A percentile compares a stretch with the other conserved stretches of the same genome.
phyloP scores from a whole-genome alignment of 2,797 vertebrate genomes.

The Gymnoscopelus braueri region DNA sequence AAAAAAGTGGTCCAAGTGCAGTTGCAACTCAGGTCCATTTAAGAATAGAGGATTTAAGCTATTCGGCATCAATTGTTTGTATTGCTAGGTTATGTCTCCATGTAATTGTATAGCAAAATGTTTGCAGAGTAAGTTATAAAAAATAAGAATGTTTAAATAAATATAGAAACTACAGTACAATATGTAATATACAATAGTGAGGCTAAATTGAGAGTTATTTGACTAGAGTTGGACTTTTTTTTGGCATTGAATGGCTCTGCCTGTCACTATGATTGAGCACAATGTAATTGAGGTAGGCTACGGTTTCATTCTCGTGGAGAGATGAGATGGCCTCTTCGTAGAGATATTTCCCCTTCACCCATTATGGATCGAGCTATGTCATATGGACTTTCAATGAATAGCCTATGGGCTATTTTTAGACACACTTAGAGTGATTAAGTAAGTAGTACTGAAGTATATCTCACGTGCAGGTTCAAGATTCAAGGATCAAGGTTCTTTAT shows the following conservation, averaged over 20 bases:
- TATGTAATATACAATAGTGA: background rate
- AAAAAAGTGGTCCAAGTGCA: too few relatives aligned
- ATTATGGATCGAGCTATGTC: slow-evolving; percentile 50
- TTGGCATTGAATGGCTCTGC: background rate
- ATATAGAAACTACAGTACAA: too few relatives aligned
- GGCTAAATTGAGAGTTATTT: slow-evolving; percentile 51
- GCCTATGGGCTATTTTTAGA: slow-evolving; percentile 66
- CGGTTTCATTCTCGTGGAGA: slow-evolving; percentile 51
- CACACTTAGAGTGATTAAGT: slow-evolving; percentile 53
- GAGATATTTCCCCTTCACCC: slow-evolving; percentile 42
- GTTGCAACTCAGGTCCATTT: too few relatives aligned
- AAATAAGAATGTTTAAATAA: too few relatives aligned
- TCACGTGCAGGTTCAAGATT: too few relatives aligned
- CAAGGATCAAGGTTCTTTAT: too few relatives aligned
- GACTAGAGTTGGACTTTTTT: slow-evolving; percentile 32
- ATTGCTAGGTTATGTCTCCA: too few relatives aligned
- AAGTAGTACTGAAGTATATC: slow-evolving; percentile 44
- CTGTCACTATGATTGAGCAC: slow-evolving; percentile 18
- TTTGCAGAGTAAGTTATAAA: too few relatives aligned
- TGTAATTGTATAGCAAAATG: too few relatives aligned
- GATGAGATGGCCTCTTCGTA: slow-evolving; percentile 43
- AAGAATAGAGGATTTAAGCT: slow-evolving; percentile 7
- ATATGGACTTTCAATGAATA: slow-evolving; percentile 71
- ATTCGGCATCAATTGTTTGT: background rate
- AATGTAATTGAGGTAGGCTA: slow-evolving; percentile 66